Base-by-base conservation (phyloP, 1,140 invertebrate genomes). In the Lepidurus arcticus region DNA sequence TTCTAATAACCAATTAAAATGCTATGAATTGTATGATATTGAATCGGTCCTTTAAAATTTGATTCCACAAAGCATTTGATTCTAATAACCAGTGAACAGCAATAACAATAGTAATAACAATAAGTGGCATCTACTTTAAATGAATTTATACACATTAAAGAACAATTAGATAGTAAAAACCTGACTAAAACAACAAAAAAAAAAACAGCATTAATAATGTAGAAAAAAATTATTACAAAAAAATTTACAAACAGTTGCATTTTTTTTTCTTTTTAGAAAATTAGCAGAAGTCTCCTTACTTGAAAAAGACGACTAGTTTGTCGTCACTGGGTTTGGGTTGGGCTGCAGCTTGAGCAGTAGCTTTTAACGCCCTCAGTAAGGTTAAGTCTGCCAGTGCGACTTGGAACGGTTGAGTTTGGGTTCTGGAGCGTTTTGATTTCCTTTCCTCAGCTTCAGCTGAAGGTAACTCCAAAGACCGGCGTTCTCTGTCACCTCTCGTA, bases 271-370 rank as follows among this genome's bases (percentile, higher is more conserved):
- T 75, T 74, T 76, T 16, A 7, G 53, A 81, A 5, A 26, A 76
- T 13, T 75, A 42, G 47, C 34, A 74, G 11, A 21, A 65, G 47
- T 3, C 34, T 26, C 86, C 88, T 86, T 87, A 93, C 91, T 92
- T 93, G 83, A 92, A 93, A 83, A 94, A 93, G 44, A 92, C 90
- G 83, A 93, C 92, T 42, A 94, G 89, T 84, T 94, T 94, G 78
- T 95, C 93, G 82, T 94, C 93, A 24, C 88, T 86, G 74, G 86
- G 86, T 82, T 89, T 90, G 0, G 86, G 84, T 73, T 16, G 88
- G 2, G 78, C 26, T 9, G 73, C 73, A 16, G 78, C 44, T 47
- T 76, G 86, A 45, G 90, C 90, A 16, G 88, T 90, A 0, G 88
- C 87, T 43, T 87, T 88, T 7, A 89, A 85, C 83, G 93, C 93